Conservation (phyloP, 2,888 invertebrate species). For the Drosophila mercatorum region DNA sequence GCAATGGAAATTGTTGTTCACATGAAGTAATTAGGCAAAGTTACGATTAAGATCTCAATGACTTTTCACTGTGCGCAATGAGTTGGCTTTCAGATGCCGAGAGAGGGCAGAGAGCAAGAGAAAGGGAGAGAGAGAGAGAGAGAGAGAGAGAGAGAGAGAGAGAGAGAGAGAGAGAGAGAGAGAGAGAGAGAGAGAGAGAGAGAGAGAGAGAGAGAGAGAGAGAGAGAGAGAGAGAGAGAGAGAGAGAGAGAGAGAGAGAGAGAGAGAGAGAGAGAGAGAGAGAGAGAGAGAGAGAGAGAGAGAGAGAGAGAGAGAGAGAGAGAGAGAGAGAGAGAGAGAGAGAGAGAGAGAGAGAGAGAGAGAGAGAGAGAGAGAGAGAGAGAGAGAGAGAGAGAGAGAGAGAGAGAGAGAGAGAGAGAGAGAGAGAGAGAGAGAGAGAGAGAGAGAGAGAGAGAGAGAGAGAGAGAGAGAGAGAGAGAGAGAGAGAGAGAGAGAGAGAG, state of each 20-base stretch:
- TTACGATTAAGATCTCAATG: slow-evolving; percentile 49
- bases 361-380: not conserved
- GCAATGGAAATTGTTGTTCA: slow-evolving; percentile 52
- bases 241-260: not conserved
- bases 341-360: not conserved
- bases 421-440: not conserved
- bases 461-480: not conserved
- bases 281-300: not conserved
- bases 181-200: not conserved
- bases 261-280: not conserved
- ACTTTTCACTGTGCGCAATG: slow-evolving; percentile 34
- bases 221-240: not conserved
- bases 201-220: not conserved
- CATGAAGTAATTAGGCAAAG: slow-evolving; percentile 39
- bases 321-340: not conserved
- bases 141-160: not conserved
- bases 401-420: not conserved
- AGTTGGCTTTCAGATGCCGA: slow-evolving; percentile 35
- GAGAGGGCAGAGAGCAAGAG: not conserved
- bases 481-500: not conserved
- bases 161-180: not conserved
- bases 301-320: not conserved
- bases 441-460: not conserved
- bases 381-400: not conserved
- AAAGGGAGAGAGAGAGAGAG: not conserved